A percentile compares a stretch with the other conserved stretches of the same genome.
Conservation (phyloP, 1,140 invertebrate species). For the Luehdorfia chinensis region DNA sequence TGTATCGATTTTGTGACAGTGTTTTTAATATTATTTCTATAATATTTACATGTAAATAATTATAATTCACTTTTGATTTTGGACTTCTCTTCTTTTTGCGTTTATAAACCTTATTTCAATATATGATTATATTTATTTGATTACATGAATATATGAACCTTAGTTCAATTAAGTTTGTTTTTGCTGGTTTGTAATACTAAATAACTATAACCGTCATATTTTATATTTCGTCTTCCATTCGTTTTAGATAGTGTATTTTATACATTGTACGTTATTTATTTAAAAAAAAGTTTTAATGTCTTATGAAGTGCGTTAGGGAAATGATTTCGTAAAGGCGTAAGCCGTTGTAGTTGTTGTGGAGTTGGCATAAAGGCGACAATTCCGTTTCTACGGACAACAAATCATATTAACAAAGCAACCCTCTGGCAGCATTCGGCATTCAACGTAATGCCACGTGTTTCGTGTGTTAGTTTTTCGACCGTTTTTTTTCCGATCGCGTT, state of each 20-base stretch:
- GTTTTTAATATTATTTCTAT: neutral
- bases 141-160: too few species aligned
- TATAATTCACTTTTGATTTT: neutral
- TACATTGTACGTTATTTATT: neutral
- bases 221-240: too few species aligned
- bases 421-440: neutral
- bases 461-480: slow-evolving; percentile 24
- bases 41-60: neutral
- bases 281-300: neutral
- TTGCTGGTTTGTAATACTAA: too few species aligned
- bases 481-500: slow-evolving; percentile 30
- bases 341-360: neutral
- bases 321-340: neutral
- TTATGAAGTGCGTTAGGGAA: neutral
- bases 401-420: neutral
- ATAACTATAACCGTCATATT: too few species aligned
- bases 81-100: neutral
- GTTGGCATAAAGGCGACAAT: neutral
- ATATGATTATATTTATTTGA: too few species aligned
- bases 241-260: neutral
- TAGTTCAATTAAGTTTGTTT: too few species aligned
- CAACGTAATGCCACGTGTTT: slow-evolving; percentile 33
- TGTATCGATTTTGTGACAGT: slow-evolving; percentile 47
- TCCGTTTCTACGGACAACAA: neutral
- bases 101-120: too few species aligned